Percentiles rank a stretch among this genome's conserved stretches.
Conservation (phyloP, 64 coral and sea anemone genomes). For the Pocillopora damicornis region DNA sequence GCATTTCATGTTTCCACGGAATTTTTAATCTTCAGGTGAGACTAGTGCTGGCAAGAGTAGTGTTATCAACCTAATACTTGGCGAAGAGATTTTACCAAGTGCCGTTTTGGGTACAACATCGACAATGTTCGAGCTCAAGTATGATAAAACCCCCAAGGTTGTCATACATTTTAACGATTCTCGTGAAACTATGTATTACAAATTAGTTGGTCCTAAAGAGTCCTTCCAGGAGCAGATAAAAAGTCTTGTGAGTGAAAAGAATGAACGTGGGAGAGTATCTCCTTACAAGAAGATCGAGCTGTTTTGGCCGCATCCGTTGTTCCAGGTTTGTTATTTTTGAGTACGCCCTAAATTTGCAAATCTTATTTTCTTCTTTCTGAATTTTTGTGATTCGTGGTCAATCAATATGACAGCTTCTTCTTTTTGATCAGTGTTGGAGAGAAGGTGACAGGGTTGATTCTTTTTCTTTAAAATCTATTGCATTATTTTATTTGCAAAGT, state of each 20-base stretch:
- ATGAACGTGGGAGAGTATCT: background rate
- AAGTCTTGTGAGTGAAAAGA: background rate
- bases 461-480: too few species aligned
- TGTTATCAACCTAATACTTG: slow-evolving; percentile 23
- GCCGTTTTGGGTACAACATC: background rate
- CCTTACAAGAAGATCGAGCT: slow-evolving; percentile 39
- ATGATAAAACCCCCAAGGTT: background rate
- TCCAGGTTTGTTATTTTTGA: background rate
- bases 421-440: too few species aligned
- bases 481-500: too few species aligned
- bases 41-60: slow-evolving; percentile 22
- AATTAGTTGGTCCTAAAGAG: background rate
- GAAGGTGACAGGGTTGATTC: too few species aligned
- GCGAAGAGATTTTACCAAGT: background rate
- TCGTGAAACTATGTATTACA: background rate
- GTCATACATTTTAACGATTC: background rate
- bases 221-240: slow-evolving; percentile 3
- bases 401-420: background rate
- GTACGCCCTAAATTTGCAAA: too few species aligned
- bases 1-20: background rate
- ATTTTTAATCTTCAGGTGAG: background rate
- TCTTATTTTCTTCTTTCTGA: too few species aligned
- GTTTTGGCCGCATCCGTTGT: slow-evolving; percentile 36
- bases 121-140: slow-evolving; percentile 9
- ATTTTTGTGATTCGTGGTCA: too few species aligned